Base-by-base conservation (phyloP, 2,888 invertebrate genomes). In the Cheilosia vulpina region DNA sequence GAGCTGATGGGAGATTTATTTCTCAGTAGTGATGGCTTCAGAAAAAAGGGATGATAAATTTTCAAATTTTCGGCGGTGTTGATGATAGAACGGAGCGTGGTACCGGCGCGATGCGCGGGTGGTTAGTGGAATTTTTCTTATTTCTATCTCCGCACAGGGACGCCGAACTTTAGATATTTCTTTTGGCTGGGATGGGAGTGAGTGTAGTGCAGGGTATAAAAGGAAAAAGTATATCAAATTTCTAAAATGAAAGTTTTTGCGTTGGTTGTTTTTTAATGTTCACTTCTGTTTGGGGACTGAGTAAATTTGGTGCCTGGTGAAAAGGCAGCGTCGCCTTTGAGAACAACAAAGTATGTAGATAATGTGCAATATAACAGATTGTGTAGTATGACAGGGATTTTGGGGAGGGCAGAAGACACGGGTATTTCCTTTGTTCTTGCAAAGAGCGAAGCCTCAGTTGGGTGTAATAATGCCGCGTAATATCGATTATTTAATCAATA, bases 401-500 rank as follows among this genome's bases (percentile, higher is more conserved):
- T 45, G 31, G 57, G 43, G 66, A 6, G 31, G 38, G 66, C 9
- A 31, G 52, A 27, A 19, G 69, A 34, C 41, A 43, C 50, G 53
- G 45, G 41, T 38, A 69, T 43, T 63, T 60, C 53, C 45, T 75
- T 84, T 79, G 79, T 79, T 84, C 69, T 84, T 83, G 27, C 47
- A 19, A n/a, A 13, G 63, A 27, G 41, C 9, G 57, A 65, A 58
- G 45, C 34, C 52, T 34, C 65, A 58, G 69, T n/a, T 65, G 31
- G 65, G 55, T 80, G 78, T 79, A 75, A 71, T 71, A 84, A 75
- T 71, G 75, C 72, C 75, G 63, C 84, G 75, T 69, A 19, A 76
- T 84, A 84, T 84, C 84, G 84, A 84, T 84, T 84, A 80, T 84
- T 80, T 80, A 84, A 84, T 84, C 84, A 84, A 84, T 84, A 84